These are phyloP conservation scores for Tinamus guttatus DNA, from an alignment of 2,113 vertebrate genomes.

Conservation along the genomic window DNA sequence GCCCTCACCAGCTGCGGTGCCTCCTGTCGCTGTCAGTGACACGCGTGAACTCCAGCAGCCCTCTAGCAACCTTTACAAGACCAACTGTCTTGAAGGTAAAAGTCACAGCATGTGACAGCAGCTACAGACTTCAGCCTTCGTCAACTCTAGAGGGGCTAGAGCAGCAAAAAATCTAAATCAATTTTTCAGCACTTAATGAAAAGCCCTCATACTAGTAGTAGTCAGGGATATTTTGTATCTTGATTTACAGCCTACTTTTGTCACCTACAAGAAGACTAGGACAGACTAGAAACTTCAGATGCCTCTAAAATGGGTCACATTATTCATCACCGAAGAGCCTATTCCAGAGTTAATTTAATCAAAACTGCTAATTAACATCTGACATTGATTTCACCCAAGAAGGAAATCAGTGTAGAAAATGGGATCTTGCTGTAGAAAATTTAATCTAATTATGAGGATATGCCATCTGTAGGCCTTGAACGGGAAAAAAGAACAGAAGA, in stretches of 20 bases:
- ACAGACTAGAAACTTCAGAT: constrained; percentile 52
- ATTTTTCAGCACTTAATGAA: background rate
- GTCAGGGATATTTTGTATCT: background rate
- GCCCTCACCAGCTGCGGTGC: rapidly evolving
- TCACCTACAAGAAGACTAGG: constrained; percentile 52
- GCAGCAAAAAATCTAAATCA: background rate
- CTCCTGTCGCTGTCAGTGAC: rapidly evolving
- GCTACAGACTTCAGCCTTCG: background rate
- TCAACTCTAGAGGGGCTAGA: background rate
- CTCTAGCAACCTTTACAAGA: rapidly evolving
- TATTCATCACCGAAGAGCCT: constrained; percentile 63
- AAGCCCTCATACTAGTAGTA: background rate
- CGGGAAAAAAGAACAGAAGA: background rate
- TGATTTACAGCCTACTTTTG: constrained; percentile 64
- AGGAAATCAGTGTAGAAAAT: constrained; percentile 48
- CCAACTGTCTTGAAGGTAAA: background rate
- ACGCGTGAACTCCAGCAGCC: background rate
- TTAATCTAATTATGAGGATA: constrained; percentile 42
- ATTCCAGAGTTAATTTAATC: constrained; percentile 72
- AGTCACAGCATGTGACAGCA: background rate
- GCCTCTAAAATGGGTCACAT: constrained; percentile 75
- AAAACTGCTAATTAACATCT: constrained; percentile 75
- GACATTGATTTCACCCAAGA: constrained; percentile 71
- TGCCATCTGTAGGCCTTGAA: constrained; percentile 15
- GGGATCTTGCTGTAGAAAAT: constrained; percentile 12